Evolutionary conservation across 2,113 vertebrate species (phyloP).

Genomic region (Zosterops japonicus): DNA sequence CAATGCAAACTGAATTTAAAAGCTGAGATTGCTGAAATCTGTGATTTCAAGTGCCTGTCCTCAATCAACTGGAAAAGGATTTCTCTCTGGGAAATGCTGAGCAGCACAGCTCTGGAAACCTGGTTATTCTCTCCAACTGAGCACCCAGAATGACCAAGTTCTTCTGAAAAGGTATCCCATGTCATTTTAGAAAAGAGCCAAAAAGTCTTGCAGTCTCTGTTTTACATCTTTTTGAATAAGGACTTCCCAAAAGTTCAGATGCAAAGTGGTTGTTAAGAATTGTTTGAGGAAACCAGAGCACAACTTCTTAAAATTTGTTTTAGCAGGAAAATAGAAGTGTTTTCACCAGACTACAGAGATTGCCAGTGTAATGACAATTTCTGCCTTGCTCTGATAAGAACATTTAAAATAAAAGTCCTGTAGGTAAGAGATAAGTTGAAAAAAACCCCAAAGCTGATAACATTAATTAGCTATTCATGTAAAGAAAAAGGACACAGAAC

Average conservation of each 20-base stretch:
- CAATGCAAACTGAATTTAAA: background rate
- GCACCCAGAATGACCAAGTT: background rate
- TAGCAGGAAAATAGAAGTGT: background rate
- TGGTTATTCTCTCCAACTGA: background rate
- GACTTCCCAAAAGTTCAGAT: background rate
- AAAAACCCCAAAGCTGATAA: background rate
- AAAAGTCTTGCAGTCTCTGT: background rate
- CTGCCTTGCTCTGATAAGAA: constrained; percentile 25
- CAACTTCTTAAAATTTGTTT: background rate
- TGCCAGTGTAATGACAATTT: background rate
- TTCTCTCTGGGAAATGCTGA: background rate
- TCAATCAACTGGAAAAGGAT: background rate
- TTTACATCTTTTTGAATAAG: background rate
- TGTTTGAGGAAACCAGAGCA: background rate
- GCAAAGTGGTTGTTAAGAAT: background rate
- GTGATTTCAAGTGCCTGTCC: background rate
- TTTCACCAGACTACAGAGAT: background rate
- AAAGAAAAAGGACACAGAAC: background rate
- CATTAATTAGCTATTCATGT: background rate
- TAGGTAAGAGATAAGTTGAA: constrained; percentile 10
- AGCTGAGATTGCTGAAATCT: background rate
- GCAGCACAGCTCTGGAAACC: background rate
- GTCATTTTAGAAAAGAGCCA: background rate
- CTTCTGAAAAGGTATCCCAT: background rate
- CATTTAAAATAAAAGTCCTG: background rate